Evolutionary conservation across 1,140 invertebrate species (phyloP).

Genomic region (Delia radicum): DNA sequence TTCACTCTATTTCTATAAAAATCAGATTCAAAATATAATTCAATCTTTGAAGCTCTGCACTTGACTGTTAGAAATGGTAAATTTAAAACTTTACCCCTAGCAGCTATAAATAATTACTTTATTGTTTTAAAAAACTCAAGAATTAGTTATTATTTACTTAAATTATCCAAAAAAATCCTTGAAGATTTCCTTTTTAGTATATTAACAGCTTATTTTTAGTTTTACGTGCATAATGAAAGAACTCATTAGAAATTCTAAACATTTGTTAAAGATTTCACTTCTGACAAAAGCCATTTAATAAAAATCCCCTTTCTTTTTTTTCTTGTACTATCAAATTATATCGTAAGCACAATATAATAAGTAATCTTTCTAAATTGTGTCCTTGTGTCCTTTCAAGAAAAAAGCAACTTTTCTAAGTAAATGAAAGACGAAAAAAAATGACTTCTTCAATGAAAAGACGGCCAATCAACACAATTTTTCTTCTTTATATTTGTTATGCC

Average conservation of each 20-base stretch:
- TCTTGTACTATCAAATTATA: not conserved
- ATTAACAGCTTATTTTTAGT: too few relatives aligned
- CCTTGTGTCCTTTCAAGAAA: not conserved
- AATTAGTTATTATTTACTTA: not conserved
- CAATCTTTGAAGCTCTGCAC: too few relatives aligned
- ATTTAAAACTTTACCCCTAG: not conserved
- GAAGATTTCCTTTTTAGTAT: too few relatives aligned
- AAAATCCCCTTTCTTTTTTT: not conserved
- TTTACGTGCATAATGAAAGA: too few relatives aligned
- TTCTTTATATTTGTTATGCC: not conserved
- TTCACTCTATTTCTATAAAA: too few relatives aligned
- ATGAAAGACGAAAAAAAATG: not conserved
- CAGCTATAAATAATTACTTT: too few relatives aligned
- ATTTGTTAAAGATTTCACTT: not conserved
- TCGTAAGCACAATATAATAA: not conserved
- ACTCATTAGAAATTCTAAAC: not conserved
- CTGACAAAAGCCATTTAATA: not conserved
- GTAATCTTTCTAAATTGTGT: constrained; percentile 15
- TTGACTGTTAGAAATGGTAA: not conserved
- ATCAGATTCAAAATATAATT: too few relatives aligned
- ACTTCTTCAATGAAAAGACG: constrained; percentile 19
- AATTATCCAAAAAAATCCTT: not conserved
- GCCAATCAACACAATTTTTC: constrained; percentile 19
- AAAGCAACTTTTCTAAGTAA: not conserved
- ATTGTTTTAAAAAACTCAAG: not conserved